Base-by-base conservation (phyloP, 2,797 vertebrate genomes). In the Eutrigla gurnardus region DNA sequence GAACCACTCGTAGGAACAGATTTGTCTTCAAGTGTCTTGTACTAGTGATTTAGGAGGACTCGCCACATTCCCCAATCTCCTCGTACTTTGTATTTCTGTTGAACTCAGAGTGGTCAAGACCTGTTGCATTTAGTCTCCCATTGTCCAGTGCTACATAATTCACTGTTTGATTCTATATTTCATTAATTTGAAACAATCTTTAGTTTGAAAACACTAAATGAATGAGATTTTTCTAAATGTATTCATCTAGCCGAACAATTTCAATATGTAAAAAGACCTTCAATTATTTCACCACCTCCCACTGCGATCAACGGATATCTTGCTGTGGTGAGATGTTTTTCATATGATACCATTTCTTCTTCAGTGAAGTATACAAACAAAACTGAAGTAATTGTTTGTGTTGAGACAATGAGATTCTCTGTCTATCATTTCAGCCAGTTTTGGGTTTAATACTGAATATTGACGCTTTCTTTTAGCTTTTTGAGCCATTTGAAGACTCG, bases 301-400 rank as follows among this genome's bases (percentile, higher is more conserved):
- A 25, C 25, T 25, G 25, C 2, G 25, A 25, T 25, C 25, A 25
- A 25, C 25, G 25, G 25, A 25, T 25, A 25, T 25, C 25, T 25
- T 25, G 25, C 25, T 25, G 25, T 25, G 25, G 25, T 25, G 25
- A 25, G 25, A 25, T 25, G 25, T 25, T 18, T 50, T n/a, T 25
- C 47, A 18, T 9, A 18, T 49, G 4, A 3, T n/a, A 49, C 46
- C n/a, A 50, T 50, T 25, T 50, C 4, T 50, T 50, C n/a, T 50
- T 47, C 6, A 47, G 15, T 17, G 45, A 50, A 57, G 70, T 70
- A 36, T 39, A 35, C 57, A 68, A 40, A 61, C 33, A 46, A 15
- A 5, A 55, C 53, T 17, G 7, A 9, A 57, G 15, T 17, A 10
- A 57, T 42, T 35, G 25, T 57, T 6, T 61, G 36, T 71, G 49